Evolutionary conservation across 1,140 invertebrate species (phyloP), one percentile per base, ranked within the genome.

Genomic region (Saccostrea glomerata): DNA sequence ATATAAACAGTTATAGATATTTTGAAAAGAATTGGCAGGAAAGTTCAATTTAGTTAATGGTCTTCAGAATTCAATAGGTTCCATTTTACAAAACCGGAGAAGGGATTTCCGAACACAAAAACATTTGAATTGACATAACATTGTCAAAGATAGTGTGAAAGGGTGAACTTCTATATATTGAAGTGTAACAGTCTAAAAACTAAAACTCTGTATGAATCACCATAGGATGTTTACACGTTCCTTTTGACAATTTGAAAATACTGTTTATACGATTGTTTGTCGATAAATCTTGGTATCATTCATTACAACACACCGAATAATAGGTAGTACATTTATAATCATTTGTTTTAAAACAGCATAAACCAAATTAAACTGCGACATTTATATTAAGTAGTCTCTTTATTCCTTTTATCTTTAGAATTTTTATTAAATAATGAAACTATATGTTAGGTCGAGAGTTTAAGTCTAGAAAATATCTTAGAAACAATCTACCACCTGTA

Each of bases 21-120:
- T 15, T 77, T 66, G 25, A 25, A 77, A 77, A 77, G 70, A 77
- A 77, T 77, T 36, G 70, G 70, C 70, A 77, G 25, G 70, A 36
- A 77, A 77, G 30, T 77, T 77, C 70, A 77, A 23, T 30, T 77
- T 77, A 77, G 25, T 77, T 77, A 77, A 77, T 77, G 70, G 23
- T 77, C 70, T 77, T 77, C 70, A 25, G 25, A 77, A 77, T 30
- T 77, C 30, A 25, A 77, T 30, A 15, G 70, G 70, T 77, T 77
- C 70, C 70, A 77, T 66, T 66, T 23, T 30, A 36, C 30, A 77
- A 17, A 77, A 77, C 5, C 70, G 23, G 23, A 25, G 25, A 36
- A 15, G 23, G 70, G 70, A 77, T 77, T 77, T 77, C 70, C 25
- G 70, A 77, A 25, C 30, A 77, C 70, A 77, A 77, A n/a, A 77